These are phyloP conservation scores for Ciconia stormi DNA, from an alignment of 2,113 vertebrate species.

Conservation along the genomic window DNA sequence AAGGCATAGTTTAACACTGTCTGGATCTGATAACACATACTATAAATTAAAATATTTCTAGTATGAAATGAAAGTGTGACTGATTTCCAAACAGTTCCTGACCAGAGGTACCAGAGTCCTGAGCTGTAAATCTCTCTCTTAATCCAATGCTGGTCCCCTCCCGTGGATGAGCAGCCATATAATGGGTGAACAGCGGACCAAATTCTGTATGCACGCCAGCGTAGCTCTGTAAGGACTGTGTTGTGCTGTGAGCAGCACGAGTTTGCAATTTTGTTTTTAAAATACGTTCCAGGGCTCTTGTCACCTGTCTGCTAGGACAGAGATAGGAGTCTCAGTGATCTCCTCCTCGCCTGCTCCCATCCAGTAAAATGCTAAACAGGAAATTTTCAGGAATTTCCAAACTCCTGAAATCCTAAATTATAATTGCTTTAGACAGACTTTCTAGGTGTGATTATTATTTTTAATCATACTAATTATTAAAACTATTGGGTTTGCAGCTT, in stretches of 20 bases:
- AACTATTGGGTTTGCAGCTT: neutral
- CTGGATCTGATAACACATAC: neutral
- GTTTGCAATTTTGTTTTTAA: neutral
- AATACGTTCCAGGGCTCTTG: neutral
- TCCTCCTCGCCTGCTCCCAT: neutral
- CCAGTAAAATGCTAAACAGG: neutral
- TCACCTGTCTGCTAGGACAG: neutral
- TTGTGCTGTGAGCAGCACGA: neutral
- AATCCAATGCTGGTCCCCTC: neutral
- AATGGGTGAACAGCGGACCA: neutral
- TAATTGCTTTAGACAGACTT: neutral
- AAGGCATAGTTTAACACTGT: neutral
- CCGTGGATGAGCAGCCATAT: rapidly evolving
- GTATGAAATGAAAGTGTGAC: neutral
- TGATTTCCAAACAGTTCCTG: neutral
- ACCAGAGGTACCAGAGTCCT: neutral
- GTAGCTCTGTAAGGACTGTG: neutral
- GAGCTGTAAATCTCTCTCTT: neutral
- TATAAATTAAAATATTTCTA: neutral
- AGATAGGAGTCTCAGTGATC: neutral
- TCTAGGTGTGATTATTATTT: neutral
- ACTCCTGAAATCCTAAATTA: neutral
- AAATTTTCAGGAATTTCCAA: neutral
- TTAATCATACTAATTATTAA: neutral
- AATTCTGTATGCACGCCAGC: rapidly evolving